Base-by-base conservation (phyloP, 2,113 vertebrate genomes). In the Cyrtonyx montezumae region DNA sequence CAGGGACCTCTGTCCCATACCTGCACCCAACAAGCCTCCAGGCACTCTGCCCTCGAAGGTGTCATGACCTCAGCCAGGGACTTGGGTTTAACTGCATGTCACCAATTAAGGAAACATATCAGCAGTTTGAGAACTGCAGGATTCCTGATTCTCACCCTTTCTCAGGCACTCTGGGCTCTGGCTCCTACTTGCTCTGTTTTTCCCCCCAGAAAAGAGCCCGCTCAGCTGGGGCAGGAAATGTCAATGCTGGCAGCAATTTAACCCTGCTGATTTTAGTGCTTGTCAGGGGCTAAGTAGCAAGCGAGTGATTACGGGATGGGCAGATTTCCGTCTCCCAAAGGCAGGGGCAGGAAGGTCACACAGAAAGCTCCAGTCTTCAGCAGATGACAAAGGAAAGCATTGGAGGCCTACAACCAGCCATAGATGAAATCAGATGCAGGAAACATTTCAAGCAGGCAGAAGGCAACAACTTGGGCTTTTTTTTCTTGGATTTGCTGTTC, bases 211-310 rank as follows among this genome's bases (percentile, higher is more conserved):
- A 46, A 71, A 65, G 59, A 74, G 49, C 87, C 89, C 42, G 48
- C 55, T 58, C 65, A 56, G 49, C 56, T 67, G 19, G 51, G 68
- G 74, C 90, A 95, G 92, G 88, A 96, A 96, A 94, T 87, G 70
- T 93, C 92, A 91, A 55, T 86, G 63, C 95, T 91, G 88, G 87
- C 86, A 91, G 85, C 79, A 94, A 96, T 93, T 96, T 91, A 94
- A 94, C 56, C 49, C 4, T 7, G 76, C 70, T 92, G 73, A 63
- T 88, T 90, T 93, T 70, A 94, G 93, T 1, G 6, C 77, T 83
- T 82, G 91, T 92, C 34, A 53, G 91, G 82, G 66, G 76, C 56
- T 84, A 81, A 88, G 69, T 9, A 87, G 67, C 88, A 88, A 91
- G 51, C 5, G 16, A 93, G 67, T 32, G 20, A 93, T 69, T 88